phyloP scores from a whole-genome alignment of 2,888 invertebrate genomes.

The Phyllotreta cruciferae region DNA sequence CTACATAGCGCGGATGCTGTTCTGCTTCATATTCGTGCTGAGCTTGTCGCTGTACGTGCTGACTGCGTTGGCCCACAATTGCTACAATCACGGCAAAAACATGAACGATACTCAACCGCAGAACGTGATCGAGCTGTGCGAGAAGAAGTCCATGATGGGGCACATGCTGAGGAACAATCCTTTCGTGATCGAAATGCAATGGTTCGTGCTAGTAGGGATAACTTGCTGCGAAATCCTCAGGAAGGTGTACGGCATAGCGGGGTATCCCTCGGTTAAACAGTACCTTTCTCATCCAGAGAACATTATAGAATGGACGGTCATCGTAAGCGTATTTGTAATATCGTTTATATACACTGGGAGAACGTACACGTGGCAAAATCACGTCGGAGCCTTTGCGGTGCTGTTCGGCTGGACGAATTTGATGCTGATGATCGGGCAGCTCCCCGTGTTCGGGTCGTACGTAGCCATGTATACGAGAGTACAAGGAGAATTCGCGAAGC shows the following conservation, averaged over 20 bases:
- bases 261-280: slow-evolving; percentile 81
- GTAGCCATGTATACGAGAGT: slow-evolving; percentile 91
- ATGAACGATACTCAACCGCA: slow-evolving; percentile 71
- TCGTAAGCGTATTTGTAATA: slow-evolving; percentile 82
- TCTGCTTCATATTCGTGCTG: slow-evolving; percentile 81
- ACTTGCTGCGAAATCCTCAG: slow-evolving; percentile 81
- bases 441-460: slow-evolving; percentile 87
- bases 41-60: slow-evolving; percentile 83
- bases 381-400: slow-evolving; percentile 85
- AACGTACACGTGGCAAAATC: slow-evolving; percentile 85
- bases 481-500: slow-evolving; percentile 84
- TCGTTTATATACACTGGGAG: slow-evolving; percentile 81
- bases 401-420: slow-evolving; percentile 87
- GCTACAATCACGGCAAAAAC: slow-evolving; percentile 82
- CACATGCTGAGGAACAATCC: slow-evolving; percentile 78
- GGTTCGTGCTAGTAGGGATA: slow-evolving; percentile 81
- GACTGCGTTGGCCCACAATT: slow-evolving; percentile 83
- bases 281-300: slow-evolving; percentile 86
- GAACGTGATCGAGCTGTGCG: slow-evolving; percentile 77
- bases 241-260: slow-evolving; percentile 82
- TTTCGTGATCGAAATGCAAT: slow-evolving; percentile 80
- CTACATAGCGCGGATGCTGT: slow-evolving; percentile 79
- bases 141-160: slow-evolving; percentile 79
- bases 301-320: slow-evolving; percentile 87
- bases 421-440: slow-evolving; percentile 90